Conservation (phyloP, 2,888 invertebrate genomes). For the Electrophaes corylata region DNA sequence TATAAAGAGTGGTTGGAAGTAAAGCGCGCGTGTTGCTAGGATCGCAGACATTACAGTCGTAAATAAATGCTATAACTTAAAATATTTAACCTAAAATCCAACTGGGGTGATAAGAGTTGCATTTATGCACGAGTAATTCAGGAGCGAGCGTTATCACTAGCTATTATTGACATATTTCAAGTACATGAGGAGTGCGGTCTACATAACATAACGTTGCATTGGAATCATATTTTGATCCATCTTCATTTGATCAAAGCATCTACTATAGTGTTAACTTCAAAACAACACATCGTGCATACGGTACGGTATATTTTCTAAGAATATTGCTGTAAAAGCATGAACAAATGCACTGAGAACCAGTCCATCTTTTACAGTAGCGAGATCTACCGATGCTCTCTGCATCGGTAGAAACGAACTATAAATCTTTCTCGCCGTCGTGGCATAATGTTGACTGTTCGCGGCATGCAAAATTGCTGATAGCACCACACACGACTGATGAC, state of each 20-base stretch:
- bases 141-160: constrained; percentile 6
- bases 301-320: background rate
- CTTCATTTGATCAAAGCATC: too few relatives aligned
- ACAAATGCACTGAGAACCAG: constrained; percentile 13
- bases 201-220: background rate
- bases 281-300: background rate
- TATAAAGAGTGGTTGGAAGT: constrained; percentile 39
- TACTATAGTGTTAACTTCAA: background rate
- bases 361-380: constrained; percentile 12
- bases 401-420: constrained; percentile 30
- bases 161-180: constrained; percentile 6
- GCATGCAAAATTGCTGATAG: constrained; percentile 65
- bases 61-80: constrained; percentile 33
- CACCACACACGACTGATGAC: constrained; percentile 56
- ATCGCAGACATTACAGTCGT: constrained; percentile 23
- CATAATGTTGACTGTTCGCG: constrained; percentile 45
- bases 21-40: background rate
- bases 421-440: constrained; percentile 29
- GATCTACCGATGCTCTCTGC: too few relatives aligned
- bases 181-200: background rate
- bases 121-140: constrained; percentile 5
- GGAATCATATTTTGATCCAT: background rate
- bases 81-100: constrained; percentile 25
- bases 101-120: constrained; percentile 25
- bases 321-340: constrained; percentile 8